Evolutionary conservation across 2,113 vertebrate genomes (phyloP).

Genomic region (Odontesthes bonariensis): DNA sequence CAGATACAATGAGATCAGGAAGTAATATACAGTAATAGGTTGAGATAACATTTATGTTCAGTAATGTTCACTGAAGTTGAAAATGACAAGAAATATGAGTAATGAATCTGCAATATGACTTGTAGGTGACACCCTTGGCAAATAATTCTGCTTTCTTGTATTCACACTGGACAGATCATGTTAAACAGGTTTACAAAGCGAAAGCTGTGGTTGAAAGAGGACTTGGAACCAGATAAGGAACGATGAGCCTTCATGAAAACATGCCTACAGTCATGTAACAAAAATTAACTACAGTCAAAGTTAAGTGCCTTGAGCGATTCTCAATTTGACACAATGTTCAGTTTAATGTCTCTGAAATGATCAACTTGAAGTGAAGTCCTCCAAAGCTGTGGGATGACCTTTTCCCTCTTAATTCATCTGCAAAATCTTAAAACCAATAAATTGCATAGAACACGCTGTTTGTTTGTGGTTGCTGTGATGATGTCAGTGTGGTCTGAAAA

Average conservation of each 20-base stretch:
- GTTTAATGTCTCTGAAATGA: not conserved
- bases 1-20: not conserved
- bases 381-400: not conserved
- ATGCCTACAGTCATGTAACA: conserved; percentile 3
- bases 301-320: not conserved
- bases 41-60: conserved; percentile 2
- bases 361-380: not conserved
- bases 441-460: not conserved
- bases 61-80: conserved; percentile 3
- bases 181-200: conserved; percentile 46
- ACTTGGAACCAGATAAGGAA: conserved; percentile 46
- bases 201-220: conserved; percentile 17
- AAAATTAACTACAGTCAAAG: conserved; percentile 3
- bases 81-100: not conserved
- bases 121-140: not conserved
- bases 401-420: not conserved
- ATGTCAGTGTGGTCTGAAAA: not conserved
- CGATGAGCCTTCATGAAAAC: conserved; percentile 29
- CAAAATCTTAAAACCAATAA: not conserved
- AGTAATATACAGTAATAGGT: conserved; percentile 3
- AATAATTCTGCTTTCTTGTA: not conserved
- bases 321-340: not conserved
- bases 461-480: not conserved
- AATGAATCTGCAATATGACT: not conserved
- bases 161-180: conserved; percentile 30